phyloP scores from a whole-genome alignment of 2,113 vertebrate species.

The Vicugna pacos region DNA sequence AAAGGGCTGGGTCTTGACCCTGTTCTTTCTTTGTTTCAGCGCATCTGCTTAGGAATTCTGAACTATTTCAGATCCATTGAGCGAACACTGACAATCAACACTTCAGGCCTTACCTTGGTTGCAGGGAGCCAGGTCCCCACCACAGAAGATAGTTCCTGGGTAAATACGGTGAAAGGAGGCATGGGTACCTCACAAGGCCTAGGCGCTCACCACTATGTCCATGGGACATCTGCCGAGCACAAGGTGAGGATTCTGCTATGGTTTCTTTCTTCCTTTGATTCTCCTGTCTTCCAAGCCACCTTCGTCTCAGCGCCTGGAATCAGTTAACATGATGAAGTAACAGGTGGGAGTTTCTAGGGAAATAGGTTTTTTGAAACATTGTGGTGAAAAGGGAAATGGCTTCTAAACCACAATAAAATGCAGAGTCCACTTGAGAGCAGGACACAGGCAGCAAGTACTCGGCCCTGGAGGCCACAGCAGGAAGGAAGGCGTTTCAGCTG shows the following conservation, averaged over 20 bases:
- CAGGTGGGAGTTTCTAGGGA: not conserved
- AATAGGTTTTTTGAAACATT: not conserved
- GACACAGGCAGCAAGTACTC: not conserved
- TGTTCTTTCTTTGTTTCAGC: constrained; percentile 75
- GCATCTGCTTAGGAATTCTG: constrained; percentile 85
- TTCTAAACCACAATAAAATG: not conserved
- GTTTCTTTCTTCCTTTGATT: not conserved
- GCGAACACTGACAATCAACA: constrained; percentile 87
- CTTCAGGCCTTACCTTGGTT: constrained; percentile 78
- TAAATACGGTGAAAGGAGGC: constrained; percentile 85
- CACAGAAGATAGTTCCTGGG: constrained; percentile 82
- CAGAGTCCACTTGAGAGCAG: not conserved
- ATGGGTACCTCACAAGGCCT: constrained; percentile 79
- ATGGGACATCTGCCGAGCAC: constrained; percentile 85
- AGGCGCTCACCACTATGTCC: constrained; percentile 71
- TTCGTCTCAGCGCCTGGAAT: not conserved
- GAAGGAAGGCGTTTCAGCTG: not conserved
- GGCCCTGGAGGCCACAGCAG: not conserved
- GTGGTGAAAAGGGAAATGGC: not conserved
- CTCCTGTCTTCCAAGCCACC: not conserved
- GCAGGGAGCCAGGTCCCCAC: constrained; percentile 73
- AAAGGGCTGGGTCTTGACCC: not conserved
- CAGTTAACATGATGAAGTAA: not conserved
- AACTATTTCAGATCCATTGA: constrained; percentile 90
- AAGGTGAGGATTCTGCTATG: constrained; percentile 79